These are phyloP conservation scores for Acanthopagrus latus DNA, from an alignment of 2,797 vertebrate species.

Conservation along the genomic window DNA sequence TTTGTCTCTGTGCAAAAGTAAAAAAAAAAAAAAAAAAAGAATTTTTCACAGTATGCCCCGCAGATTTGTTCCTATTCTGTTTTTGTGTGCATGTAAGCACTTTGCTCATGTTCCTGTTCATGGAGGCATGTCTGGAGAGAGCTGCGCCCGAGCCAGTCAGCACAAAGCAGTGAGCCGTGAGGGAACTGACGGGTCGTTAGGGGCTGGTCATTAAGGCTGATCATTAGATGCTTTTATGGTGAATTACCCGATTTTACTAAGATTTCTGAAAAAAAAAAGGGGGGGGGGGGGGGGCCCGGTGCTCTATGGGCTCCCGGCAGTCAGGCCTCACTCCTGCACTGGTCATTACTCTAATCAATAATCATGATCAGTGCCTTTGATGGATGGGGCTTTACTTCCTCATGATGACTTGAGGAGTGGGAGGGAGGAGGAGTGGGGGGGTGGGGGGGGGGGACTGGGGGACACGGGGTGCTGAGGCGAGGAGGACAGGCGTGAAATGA, in stretches of 20 bases:
- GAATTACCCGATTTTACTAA: slow-evolving; percentile 71
- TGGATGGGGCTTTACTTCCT: slow-evolving; percentile 75
- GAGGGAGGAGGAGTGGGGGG: slow-evolving; percentile 28
- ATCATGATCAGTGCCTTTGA: slow-evolving; percentile 79
- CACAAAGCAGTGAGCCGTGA: slow-evolving; percentile 77
- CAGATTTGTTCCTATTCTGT: slow-evolving; percentile 52
- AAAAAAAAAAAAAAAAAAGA: no score
- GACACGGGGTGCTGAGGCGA: slow-evolving; percentile 71
- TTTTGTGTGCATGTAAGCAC: slow-evolving; percentile 73
- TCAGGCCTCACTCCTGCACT: slow-evolving; percentile 39
- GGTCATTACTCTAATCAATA: slow-evolving; percentile 78
- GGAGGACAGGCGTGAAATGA: slow-evolving; percentile 90
- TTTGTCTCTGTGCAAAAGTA: slow-evolving; percentile 32
- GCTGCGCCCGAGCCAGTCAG: slow-evolving; percentile 72
- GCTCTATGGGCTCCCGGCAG: slow-evolving; percentile 26
- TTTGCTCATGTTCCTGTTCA: slow-evolving; percentile 71
- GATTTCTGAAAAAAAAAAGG: slow-evolving; percentile 43
- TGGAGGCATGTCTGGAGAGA: slow-evolving; percentile 70
- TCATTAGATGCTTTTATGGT: slow-evolving; percentile 83
- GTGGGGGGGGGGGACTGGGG: slow-evolving; percentile 16
- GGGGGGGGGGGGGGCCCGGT: slow-evolving; percentile 32
- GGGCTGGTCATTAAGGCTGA: slow-evolving; percentile 75
- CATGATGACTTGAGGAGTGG: slow-evolving; percentile 63
- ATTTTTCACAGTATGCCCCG: slow-evolving; percentile 36
- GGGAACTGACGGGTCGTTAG: slow-evolving; percentile 76